Percentiles rank a stretch among this genome's conserved stretches.
Conservation (phyloP, 2,797 vertebrate species). For the Microctenopoma stevenorrisi region DNA sequence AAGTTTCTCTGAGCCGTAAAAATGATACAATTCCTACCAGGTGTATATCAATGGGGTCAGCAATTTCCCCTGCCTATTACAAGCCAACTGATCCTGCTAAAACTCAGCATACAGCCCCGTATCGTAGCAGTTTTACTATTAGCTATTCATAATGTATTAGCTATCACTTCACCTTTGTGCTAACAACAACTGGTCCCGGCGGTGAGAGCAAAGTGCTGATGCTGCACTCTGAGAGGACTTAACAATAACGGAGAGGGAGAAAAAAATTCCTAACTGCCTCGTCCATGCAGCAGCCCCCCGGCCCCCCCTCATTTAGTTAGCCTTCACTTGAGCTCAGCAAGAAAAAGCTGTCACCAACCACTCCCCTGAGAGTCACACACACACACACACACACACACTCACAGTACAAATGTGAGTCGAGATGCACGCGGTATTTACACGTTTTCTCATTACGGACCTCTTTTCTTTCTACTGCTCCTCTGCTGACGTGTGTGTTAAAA, state of each 20-base stretch:
- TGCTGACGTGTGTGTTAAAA: constrained; percentile 23
- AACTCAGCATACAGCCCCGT: constrained; percentile 41
- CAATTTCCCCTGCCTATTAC: constrained; percentile 55
- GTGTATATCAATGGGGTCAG: constrained; percentile 65
- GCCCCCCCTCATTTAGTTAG: constrained; percentile 65
- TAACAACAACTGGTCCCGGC: constrained; percentile 73
- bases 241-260: constrained; percentile 61
- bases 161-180: constrained; percentile 70
- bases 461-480: constrained; percentile 39
- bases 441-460: constrained; percentile 58
- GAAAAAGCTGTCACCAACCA: constrained; percentile 60
- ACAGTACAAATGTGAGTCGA: constrained; percentile 17
- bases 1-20: constrained; percentile 63
- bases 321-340: constrained; percentile 64
- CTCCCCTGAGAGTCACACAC: constrained; percentile 49
- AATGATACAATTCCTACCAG: constrained; percentile 63
- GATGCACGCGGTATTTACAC: constrained; percentile 40
- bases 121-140: constrained; percentile 64
- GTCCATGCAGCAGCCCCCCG: constrained; percentile 18
- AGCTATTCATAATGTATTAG: constrained; percentile 78
- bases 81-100: constrained; percentile 61
- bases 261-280: constrained; percentile 70
- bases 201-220: constrained; percentile 70
- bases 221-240: constrained; percentile 44
- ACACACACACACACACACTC: constrained; percentile 3